These are phyloP conservation scores for Hemichromis elongatus DNA, from an alignment of 2,113 vertebrate genomes.

Conservation along the genomic window DNA sequence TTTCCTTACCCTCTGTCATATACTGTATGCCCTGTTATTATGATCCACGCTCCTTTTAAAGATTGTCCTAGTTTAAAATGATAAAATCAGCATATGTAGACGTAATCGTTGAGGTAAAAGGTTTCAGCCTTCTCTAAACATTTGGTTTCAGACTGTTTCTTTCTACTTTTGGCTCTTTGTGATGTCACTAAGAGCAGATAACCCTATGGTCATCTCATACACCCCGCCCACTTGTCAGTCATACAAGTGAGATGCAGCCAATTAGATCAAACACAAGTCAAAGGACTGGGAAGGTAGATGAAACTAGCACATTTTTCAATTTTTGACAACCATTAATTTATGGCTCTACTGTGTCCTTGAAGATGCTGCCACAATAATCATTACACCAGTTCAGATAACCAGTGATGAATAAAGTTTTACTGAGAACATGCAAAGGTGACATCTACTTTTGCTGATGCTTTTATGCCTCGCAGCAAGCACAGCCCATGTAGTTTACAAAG, in stretches of 20 bases:
- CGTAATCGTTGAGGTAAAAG: background rate
- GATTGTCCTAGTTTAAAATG: background rate
- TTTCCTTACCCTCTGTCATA: background rate
- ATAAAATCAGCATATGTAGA: background rate
- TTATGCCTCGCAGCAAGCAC: background rate
- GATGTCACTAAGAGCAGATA: background rate
- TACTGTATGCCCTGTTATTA: background rate
- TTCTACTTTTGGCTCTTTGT: background rate
- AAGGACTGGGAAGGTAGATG: no score
- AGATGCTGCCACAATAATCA: background rate
- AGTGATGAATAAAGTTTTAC: background rate
- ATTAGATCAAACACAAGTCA: background rate
- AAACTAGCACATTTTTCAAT: background rate
- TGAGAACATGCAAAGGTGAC: background rate
- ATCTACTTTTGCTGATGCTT: background rate
- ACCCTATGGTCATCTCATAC: background rate
- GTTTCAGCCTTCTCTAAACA: background rate
- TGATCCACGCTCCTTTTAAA: background rate
- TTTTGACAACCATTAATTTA: background rate
- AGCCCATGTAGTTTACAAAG: background rate
- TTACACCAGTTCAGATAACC: background rate
- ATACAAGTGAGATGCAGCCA: background rate
- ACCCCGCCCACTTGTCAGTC: accelerated
- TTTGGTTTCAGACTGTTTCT: accelerated
- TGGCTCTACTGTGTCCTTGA: background rate